Evolutionary conservation across 2,888 invertebrate species (phyloP).

Genomic region (Orthonevra nobilis): DNA sequence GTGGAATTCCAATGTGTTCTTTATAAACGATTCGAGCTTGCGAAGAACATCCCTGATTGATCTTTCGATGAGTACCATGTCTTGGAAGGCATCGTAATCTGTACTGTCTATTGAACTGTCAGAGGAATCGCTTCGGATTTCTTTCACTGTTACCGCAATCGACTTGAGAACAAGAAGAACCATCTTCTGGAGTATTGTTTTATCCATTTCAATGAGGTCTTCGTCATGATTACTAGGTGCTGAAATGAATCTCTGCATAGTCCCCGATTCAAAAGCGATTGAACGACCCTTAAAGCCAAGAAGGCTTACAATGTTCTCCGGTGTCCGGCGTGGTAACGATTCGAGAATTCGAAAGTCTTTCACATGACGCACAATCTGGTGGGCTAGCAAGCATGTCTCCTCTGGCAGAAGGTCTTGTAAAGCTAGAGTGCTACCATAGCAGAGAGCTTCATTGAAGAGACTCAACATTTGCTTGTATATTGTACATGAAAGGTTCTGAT

Average conservation of each 20-base stretch:
- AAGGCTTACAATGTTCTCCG: conserved; percentile 77
- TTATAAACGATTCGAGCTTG: conserved; percentile 90
- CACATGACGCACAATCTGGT: conserved; percentile 91
- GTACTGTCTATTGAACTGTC: conserved; percentile 92
- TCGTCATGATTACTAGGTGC: conserved; percentile 41
- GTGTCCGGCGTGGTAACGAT: conserved; percentile 78
- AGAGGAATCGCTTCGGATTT: conserved; percentile 92
- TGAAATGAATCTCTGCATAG: conserved; percentile 62
- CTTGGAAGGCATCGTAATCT: conserved; percentile 92
- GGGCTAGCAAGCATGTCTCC: conserved; percentile 92
- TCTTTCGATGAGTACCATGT: conserved; percentile 92
- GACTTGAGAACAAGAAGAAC: conserved; percentile 93
- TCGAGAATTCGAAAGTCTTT: conserved; percentile 88
- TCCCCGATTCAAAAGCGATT: conserved; percentile 73
- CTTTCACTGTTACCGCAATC: conserved; percentile 93
- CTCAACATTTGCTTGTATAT: conserved; percentile 92
- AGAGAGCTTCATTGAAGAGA: conserved; percentile 93
- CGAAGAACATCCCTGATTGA: conserved; percentile 91
- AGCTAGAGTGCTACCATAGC: conserved; percentile 94
- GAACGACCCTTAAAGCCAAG: conserved; percentile 78
- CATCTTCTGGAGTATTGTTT: conserved; percentile 91
- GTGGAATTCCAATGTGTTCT: conserved; percentile 90
- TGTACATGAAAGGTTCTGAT: conserved; percentile 87
- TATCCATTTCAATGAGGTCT: conserved; percentile 82
- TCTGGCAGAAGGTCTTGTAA: conserved; percentile 93